Base-by-base conservation (phyloP, 2,797 vertebrate species). In the Melanotaenia trifasciata region DNA sequence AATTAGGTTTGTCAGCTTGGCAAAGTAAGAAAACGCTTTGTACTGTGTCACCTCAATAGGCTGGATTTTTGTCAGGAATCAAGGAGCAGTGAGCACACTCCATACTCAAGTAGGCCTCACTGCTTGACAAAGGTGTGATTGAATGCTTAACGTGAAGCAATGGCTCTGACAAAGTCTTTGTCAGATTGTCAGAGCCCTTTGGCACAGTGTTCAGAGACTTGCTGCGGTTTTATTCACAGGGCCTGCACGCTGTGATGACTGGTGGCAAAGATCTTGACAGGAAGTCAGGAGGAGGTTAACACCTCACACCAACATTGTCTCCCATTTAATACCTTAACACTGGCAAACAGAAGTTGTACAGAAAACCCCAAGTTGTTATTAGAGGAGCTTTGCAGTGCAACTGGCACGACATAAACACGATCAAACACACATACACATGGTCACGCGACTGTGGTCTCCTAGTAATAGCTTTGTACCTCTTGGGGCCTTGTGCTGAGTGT, bases 401-500 rank as follows among this genome's bases (percentile, higher is more conserved):
- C 74, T 75, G 66, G 67, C 62, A 66, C 72, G n/a, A 53, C 67
- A 72, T 61, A 82, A 82, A 87, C 84, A 81, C 76, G 84, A 63
- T 32, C 43, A 35, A 75, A 74, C 80, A 56, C 62, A 70, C 33
- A 73, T 20, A 78, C 72, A 77, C 67, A 65, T 53, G 64, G 93
- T 91, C 90, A 94, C 78, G 82, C 70, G 81, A 93, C 93, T 93
- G 88, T 89, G 88, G 94, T 95, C 95, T 94, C 92, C 86, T 80
- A 91, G 91, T 90, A 95, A 95, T 86, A 84, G 89, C 90, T 86
- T 80, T 84, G 92, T 87, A 81, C 88, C 90, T 90, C 92, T 81
- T 78, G 83, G 92, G 94, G 90, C 91, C 86, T 90, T 76, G 83
- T 70, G 75, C 88, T 80, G 92, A 91, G 94, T 90, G 90, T 93